phyloP scores from a whole-genome alignment of 2,797 vertebrate species.

The Lacerta viridis region DNA sequence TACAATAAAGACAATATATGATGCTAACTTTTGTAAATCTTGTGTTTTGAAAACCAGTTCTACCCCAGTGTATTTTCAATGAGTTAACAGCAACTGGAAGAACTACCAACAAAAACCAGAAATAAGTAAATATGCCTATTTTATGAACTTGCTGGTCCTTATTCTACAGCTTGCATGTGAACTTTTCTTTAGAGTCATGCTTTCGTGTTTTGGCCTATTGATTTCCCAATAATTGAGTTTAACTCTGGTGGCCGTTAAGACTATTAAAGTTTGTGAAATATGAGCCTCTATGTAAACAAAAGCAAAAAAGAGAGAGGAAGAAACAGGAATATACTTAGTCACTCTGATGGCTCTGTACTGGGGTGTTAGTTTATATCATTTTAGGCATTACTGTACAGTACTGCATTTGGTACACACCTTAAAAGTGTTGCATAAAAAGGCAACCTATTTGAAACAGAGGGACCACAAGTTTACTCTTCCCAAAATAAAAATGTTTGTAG shows the following conservation, averaged over 20 bases:
- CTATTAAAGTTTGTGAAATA: background rate
- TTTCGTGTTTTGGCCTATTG: background rate
- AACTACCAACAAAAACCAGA: background rate
- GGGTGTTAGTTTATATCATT: background rate
- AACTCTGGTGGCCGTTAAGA: background rate
- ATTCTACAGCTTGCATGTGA: background rate
- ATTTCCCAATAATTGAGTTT: background rate
- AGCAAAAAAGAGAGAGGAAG: background rate
- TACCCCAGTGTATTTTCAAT: background rate
- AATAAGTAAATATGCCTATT: background rate
- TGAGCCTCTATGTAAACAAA: background rate
- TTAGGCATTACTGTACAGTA: background rate
- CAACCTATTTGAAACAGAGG: background rate
- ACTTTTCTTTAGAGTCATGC: background rate
- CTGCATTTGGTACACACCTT: background rate
- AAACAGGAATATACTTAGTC: background rate
- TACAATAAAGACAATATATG: background rate
- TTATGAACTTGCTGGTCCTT: background rate
- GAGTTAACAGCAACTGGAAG: background rate
- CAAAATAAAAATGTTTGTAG: background rate
- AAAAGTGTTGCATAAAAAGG: background rate
- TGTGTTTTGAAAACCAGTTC: background rate
- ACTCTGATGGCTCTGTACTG: background rate
- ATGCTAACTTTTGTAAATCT: background rate
- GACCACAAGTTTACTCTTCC: background rate